phyloP scores from a whole-genome alignment of 2,888 invertebrate genomes.

The Saturnia japonica region DNA sequence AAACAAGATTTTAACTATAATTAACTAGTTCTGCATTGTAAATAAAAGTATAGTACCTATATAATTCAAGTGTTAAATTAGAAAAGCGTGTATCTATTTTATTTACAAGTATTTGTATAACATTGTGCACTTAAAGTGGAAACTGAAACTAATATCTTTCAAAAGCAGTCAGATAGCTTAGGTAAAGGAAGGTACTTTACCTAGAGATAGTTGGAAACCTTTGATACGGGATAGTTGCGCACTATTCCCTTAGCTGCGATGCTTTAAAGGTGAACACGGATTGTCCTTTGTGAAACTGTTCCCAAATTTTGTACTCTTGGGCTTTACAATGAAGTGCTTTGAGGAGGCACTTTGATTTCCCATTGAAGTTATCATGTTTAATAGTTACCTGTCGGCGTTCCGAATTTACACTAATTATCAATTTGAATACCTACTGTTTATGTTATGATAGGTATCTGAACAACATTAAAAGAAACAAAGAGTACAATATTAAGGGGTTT shows the following conservation, averaged over 20 bases:
- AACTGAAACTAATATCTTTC: constrained; percentile 52
- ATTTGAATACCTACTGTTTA: neutral
- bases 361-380: neutral
- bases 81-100: neutral
- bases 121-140: constrained; percentile 48
- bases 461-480: too few relatives aligned
- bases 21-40: too few relatives aligned
- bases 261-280: constrained; percentile 31
- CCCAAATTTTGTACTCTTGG: constrained; percentile 32
- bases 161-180: constrained; percentile 42
- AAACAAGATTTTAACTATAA: neutral
- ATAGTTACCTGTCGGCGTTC: neutral
- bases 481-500: too few relatives aligned
- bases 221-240: constrained; percentile 18
- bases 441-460: too few relatives aligned
- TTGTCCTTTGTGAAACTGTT: constrained; percentile 46
- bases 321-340: constrained; percentile 43
- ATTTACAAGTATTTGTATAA: constrained; percentile 37
- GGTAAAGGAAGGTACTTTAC: constrained; percentile 43
- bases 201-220: constrained; percentile 19
- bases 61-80: neutral
- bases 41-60: neutral
- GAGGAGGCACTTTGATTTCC: constrained; percentile 28
- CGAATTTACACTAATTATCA: neutral
- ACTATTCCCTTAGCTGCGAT: constrained; percentile 17